Evolutionary conservation across 2,797 vertebrate species (phyloP).

Genomic region (Enteromius paludinosus): DNA sequence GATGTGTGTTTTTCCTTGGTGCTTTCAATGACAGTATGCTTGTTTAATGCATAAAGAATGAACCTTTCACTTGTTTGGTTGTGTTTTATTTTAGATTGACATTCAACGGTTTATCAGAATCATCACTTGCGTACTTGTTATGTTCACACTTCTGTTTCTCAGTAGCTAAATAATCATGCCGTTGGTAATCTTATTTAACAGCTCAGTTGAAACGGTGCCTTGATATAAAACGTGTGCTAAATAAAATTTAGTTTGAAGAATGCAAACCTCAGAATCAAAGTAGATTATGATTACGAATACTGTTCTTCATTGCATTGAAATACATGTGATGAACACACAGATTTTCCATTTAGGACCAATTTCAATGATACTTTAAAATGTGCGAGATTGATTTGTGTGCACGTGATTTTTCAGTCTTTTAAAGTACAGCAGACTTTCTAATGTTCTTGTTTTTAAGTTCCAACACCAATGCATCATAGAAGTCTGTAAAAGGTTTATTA

Average conservation of each 20-base stretch:
- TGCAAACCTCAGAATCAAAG: background rate
- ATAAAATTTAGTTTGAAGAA: background rate
- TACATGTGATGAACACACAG: too few species aligned
- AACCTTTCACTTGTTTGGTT: background rate
- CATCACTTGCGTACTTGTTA: background rate
- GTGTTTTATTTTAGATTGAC: background rate
- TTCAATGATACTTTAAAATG: background rate
- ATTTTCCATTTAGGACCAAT: background rate
- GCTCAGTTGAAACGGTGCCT: background rate
- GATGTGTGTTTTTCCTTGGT: background rate
- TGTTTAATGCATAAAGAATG: background rate
- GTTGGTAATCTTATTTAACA: background rate
- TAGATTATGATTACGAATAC: background rate
- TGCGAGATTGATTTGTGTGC: background rate
- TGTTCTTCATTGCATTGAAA: slow-evolving; percentile 5
- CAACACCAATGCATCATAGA: background rate
- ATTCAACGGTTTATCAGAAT: background rate
- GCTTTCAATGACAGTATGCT: background rate
- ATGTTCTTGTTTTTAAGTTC: background rate
- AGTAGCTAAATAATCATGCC: background rate
- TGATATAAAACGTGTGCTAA: background rate
- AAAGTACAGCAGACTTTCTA: background rate
- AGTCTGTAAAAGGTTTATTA: background rate
- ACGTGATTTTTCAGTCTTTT: background rate
- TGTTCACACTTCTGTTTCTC: background rate